Conservation (phyloP, 53 echinoderm and acorn worm genomes). For the Glandiceps talaboti region DNA sequence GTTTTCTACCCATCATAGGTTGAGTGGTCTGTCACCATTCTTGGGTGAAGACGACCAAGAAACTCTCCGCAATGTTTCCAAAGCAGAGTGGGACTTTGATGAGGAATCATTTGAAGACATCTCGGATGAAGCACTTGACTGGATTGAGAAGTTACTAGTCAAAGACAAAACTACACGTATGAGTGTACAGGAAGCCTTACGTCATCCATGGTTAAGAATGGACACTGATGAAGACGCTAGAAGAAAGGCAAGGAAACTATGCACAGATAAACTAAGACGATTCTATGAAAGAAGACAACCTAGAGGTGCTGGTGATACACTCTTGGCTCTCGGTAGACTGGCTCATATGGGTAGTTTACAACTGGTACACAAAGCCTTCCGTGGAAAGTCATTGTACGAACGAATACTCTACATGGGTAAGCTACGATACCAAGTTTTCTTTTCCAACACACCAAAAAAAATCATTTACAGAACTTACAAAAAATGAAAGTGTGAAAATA, state of each 20-base stretch:
- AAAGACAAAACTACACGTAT: slow-evolving; percentile 82
- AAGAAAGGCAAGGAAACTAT: slow-evolving; percentile 77
- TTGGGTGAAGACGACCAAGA: slow-evolving; percentile 85
- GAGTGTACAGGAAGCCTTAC: slow-evolving; percentile 86
- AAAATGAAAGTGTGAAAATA: too few relatives aligned
- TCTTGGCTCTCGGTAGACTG: slow-evolving; percentile 73
- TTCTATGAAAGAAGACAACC: slow-evolving; percentile 63
- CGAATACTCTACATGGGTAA: slow-evolving; percentile 93
- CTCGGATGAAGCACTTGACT: slow-evolving; percentile 91
- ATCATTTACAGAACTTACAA: too few relatives aligned
- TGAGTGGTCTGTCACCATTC: slow-evolving; percentile 95
- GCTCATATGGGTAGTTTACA: slow-evolving; percentile 97
- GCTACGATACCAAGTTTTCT: too few relatives aligned
- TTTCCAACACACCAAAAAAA: too few relatives aligned
- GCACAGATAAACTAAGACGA: slow-evolving; percentile 62
- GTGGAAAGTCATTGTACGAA: slow-evolving; percentile 63
- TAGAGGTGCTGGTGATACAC: slow-evolving; percentile 79
- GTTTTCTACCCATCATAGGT: too few relatives aligned
- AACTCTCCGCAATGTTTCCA: slow-evolving; percentile 62
- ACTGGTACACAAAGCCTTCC: slow-evolving; percentile 82
- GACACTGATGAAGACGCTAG: slow-evolving; percentile 86
- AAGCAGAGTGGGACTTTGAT: slow-evolving; percentile 96
- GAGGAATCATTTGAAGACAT: slow-evolving; percentile 92
- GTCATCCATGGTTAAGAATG: slow-evolving; percentile 93
- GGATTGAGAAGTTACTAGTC: slow-evolving; percentile 89